These are phyloP conservation scores for Aradophagus sp. DNA, from an alignment of 1,140 invertebrate genomes.

Conservation along the genomic window DNA sequence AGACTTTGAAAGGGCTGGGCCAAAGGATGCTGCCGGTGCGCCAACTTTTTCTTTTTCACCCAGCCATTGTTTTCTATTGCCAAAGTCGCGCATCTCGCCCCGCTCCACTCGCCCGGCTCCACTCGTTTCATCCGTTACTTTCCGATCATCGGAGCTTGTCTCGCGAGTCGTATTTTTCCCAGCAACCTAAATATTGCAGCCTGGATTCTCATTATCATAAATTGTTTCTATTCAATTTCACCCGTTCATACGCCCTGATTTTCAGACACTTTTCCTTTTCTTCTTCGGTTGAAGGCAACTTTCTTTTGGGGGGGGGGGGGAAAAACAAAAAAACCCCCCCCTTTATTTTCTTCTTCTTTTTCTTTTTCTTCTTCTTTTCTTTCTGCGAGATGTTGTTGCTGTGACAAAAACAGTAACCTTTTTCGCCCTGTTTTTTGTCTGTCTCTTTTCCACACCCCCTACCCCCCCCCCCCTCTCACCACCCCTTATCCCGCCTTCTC, in stretches of 20 bases:
- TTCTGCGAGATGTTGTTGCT: too few relatives aligned
- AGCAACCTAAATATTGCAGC: constrained; percentile 51
- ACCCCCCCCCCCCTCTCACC: too few relatives aligned
- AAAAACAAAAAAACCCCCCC: too few relatives aligned
- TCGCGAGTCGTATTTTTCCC: constrained; percentile 17
- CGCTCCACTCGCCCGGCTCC: constrained; percentile 23
- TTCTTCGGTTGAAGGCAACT: too few relatives aligned
- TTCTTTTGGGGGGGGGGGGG: too few relatives aligned
- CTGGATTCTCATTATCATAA: constrained; percentile 60
- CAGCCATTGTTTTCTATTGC: constrained; percentile 71
- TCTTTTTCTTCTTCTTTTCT: too few relatives aligned
- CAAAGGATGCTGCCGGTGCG: constrained; percentile 46
- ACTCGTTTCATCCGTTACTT: constrained; percentile 44
- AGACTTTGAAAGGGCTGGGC: constrained; percentile 46
- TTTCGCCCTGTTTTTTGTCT: too few relatives aligned
- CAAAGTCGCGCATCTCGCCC: constrained; percentile 47
- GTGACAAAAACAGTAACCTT: too few relatives aligned
- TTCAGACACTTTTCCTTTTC: constrained; percentile 16
- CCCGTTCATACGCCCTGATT: constrained; percentile 39
- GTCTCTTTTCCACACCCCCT: too few relatives aligned
- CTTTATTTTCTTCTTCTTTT: too few relatives aligned
- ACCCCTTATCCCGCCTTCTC: too few relatives aligned
- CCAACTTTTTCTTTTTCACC: constrained; percentile 73
- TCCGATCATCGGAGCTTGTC: constrained; percentile 13
- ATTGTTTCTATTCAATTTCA: constrained; percentile 70